Percentiles rank a stretch among this genome's conserved stretches.
phyloP scores from a whole-genome alignment of 2,113 vertebrate genomes.

The Xyliphius kryptos region DNA sequence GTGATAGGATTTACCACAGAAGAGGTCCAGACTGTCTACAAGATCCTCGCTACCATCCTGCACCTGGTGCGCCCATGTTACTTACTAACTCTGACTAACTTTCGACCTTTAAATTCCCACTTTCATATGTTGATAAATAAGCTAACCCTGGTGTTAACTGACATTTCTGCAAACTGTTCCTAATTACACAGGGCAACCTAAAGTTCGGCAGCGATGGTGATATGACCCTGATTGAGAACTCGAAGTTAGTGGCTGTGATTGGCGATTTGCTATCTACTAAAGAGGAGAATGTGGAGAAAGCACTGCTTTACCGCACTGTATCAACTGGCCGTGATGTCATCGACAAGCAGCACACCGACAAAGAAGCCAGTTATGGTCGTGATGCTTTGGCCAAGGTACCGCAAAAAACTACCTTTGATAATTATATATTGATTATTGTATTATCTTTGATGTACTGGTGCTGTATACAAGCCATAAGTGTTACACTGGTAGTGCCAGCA shows the following conservation, averaged over 20 bases:
- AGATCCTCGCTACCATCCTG: constrained; percentile 86
- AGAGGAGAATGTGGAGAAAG: constrained; percentile 84
- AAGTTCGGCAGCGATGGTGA: constrained; percentile 85
- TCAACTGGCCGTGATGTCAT: constrained; percentile 90
- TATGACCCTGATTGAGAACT: constrained; percentile 78
- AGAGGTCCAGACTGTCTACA: constrained; percentile 92
- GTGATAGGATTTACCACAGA: constrained; percentile 92
- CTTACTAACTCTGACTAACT: no score
- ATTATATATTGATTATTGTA: no score
- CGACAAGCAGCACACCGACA: constrained; percentile 88
- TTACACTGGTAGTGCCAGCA: no score
- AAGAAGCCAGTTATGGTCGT: constrained; percentile 88
- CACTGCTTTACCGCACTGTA: constrained; percentile 87
- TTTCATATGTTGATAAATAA: no score
- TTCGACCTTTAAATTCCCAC: no score
- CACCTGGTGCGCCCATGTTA: no score
- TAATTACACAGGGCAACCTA: constrained; percentile 90
- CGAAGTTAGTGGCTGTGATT: constrained; percentile 74
- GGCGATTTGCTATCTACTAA: constrained; percentile 77
- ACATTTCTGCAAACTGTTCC: no score
- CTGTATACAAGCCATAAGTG: no score
- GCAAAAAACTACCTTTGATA: no score
- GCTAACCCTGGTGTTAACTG: no score
- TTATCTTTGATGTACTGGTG: no score
- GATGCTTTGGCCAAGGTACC: constrained; percentile 91